phyloP scores from a whole-genome alignment of 2,113 vertebrate genomes.

The Hyperoodon ampullatus region DNA sequence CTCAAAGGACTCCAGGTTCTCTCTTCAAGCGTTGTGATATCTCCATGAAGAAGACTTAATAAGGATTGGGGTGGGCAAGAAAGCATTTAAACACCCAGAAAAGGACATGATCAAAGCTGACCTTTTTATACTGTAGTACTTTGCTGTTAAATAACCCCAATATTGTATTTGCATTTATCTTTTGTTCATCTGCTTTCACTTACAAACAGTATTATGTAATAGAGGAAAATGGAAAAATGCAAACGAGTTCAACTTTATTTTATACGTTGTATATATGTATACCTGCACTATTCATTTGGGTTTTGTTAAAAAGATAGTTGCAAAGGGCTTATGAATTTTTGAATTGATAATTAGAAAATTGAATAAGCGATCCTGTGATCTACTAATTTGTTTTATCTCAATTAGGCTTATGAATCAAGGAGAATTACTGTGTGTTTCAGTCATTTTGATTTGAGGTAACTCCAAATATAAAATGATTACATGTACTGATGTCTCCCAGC shows the following conservation, averaged over 20 bases:
- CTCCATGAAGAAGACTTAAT: constrained; percentile 63
- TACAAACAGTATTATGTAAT: constrained; percentile 81
- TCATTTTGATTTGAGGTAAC: constrained; percentile 82
- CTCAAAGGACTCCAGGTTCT: constrained; percentile 1
- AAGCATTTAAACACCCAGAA: constrained; percentile 1
- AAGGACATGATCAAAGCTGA: constrained; percentile 60
- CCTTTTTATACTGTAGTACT: constrained; percentile 73
- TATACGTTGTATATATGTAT: constrained; percentile 72
- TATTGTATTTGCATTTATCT: constrained; percentile 77
- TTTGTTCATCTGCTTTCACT: constrained; percentile 70
- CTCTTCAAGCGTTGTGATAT: neutral
- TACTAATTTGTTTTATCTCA: constrained; percentile 77
- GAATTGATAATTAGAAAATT: constrained; percentile 78
- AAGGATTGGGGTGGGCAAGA: constrained; percentile 51
- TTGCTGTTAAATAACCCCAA: constrained; percentile 73
- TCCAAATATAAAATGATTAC: constrained; percentile 75
- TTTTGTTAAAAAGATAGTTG: constrained; percentile 77
- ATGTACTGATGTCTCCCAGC: constrained; percentile 69
- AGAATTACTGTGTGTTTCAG: constrained; percentile 72
- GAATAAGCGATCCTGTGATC: constrained; percentile 79
- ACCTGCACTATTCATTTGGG: constrained; percentile 72
- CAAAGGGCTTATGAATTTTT: constrained; percentile 79
- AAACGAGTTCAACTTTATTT: constrained; percentile 72
- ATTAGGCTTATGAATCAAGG: constrained; percentile 70
- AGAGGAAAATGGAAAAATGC: constrained; percentile 67